phyloP scores from a whole-genome alignment of 2,888 invertebrate species.

The Fabriciana adippe region DNA sequence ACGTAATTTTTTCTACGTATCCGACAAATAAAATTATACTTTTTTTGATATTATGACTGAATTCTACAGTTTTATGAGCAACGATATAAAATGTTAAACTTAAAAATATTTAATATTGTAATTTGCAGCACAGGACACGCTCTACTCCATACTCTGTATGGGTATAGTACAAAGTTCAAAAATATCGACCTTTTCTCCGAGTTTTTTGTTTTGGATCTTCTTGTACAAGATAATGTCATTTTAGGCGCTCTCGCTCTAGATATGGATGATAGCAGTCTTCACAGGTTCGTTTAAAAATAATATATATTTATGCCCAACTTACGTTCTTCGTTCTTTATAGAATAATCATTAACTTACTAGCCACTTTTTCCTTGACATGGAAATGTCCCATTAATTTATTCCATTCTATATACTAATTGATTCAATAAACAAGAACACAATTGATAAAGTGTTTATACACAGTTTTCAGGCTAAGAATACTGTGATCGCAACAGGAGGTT shows the following conservation, averaged over 20 bases:
- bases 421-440: neutral
- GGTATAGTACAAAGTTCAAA: slow-evolving; percentile 94
- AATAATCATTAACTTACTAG: no score
- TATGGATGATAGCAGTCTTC: slow-evolving; percentile 96
- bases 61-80: no score
- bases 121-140: slow-evolving; percentile 95
- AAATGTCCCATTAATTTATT: neutral
- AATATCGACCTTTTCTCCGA: slow-evolving; percentile 97
- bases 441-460: neutral
- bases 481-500: slow-evolving; percentile 91
- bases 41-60: no score
- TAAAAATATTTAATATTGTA: no score
- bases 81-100: no score
- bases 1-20: no score
- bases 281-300: slow-evolving; percentile 83
- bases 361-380: neutral
- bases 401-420: neutral
- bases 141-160: slow-evolving; percentile 97
- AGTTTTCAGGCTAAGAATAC: slow-evolving; percentile 84
- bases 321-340: no score
- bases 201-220: slow-evolving; percentile 96
- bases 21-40: no score
- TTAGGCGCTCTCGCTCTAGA: slow-evolving; percentile 94
- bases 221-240: slow-evolving; percentile 94
- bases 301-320: neutral